Evolutionary conservation across 1,140 invertebrate species (phyloP).

Genomic region (Bombyx mandarina): DNA sequence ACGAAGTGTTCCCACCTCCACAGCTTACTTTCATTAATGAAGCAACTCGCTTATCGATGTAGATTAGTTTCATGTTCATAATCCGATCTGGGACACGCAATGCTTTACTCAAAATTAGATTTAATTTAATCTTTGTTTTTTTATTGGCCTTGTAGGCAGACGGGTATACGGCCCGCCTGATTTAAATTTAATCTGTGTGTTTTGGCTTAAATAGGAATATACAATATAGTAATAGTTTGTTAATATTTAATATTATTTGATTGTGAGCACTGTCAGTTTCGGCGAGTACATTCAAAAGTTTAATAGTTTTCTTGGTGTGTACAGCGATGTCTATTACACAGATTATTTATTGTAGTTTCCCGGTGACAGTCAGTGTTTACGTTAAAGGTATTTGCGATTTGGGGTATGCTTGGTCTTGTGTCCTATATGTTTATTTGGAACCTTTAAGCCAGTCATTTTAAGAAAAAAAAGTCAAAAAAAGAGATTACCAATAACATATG

Average conservation of each 20-base stretch:
- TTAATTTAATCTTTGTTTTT: background rate
- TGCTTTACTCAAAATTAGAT: conserved; percentile 7
- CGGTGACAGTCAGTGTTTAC: too few relatives aligned
- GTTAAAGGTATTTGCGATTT: too few relatives aligned
- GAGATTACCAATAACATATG: too few relatives aligned
- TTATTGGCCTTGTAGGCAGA: background rate
- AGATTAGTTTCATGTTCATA: conserved; percentile 17
- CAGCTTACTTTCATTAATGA: conserved; percentile 30
- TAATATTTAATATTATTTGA: background rate
- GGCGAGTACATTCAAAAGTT: too few relatives aligned
- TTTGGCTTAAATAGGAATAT: background rate
- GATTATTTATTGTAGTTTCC: too few relatives aligned
- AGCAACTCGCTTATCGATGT: conserved; percentile 23
- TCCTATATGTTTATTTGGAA: too few relatives aligned
- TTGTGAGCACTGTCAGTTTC: background rate
- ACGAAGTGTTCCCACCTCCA: conserved; percentile 24
- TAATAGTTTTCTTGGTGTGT: too few relatives aligned
- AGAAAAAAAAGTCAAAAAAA: too few relatives aligned
- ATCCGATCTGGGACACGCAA: conserved; percentile 14
- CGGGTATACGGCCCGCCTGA: too few relatives aligned
- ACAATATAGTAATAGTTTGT: background rate
- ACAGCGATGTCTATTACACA: too few relatives aligned
- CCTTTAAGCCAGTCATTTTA: too few relatives aligned
- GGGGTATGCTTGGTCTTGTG: too few relatives aligned
- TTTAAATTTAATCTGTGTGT: background rate